Percentiles rank a stretch among this genome's conserved stretches.
phyloP scores from a whole-genome alignment of 2,888 invertebrate species.

The Notodonta dromedarius region DNA sequence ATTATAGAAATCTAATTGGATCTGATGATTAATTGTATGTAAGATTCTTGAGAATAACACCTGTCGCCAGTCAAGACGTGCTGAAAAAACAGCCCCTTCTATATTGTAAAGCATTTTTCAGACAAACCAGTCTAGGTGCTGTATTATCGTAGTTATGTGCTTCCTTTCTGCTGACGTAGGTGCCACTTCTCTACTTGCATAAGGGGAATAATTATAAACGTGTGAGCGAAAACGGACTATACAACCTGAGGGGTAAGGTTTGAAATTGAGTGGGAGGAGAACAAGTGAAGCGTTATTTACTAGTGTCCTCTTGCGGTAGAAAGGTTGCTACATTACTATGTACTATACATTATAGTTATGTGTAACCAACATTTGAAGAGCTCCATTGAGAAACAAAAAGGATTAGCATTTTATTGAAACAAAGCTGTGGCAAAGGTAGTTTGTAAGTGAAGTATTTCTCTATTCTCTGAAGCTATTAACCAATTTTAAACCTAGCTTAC shows the following conservation, averaged over 20 bases:
- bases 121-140: background rate
- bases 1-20: too few relatives aligned
- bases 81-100: background rate
- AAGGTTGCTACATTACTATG: background rate
- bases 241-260: background rate
- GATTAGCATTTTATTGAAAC: too few relatives aligned
- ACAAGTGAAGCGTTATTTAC: conserved; percentile 2
- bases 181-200: background rate
- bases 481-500: too few relatives aligned
- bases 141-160: background rate
- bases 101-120: background rate
- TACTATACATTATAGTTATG: background rate
- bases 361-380: too few relatives aligned
- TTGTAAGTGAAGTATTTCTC: too few relatives aligned
- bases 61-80: too few relatives aligned
- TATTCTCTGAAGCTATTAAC: too few relatives aligned
- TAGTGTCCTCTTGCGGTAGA: background rate
- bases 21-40: too few relatives aligned
- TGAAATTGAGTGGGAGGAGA: background rate
- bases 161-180: conserved; percentile 1
- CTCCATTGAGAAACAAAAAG: too few relatives aligned
- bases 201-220: conserved; percentile 6
- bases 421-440: too few relatives aligned
- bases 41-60: too few relatives aligned
- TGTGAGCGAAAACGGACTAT: background rate